A percentile compares a stretch with the other conserved stretches of the same genome.
Evolutionary conservation across 2,797 vertebrate species (phyloP).

Genomic region (Hozukius guyotensis): DNA sequence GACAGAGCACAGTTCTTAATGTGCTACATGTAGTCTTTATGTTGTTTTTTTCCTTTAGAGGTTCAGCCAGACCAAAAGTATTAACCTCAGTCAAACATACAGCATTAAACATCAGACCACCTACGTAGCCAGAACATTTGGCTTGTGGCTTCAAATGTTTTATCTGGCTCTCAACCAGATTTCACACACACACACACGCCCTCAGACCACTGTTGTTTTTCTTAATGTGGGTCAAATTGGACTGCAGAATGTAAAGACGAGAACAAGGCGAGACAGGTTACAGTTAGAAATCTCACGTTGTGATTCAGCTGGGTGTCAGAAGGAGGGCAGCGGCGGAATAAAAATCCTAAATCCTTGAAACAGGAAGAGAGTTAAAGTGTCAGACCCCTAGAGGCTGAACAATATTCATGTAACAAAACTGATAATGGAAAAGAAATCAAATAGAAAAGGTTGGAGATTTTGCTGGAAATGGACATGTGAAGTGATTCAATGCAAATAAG

Average conservation of each 20-base stretch:
- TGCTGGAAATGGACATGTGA: background rate
- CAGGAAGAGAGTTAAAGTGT: constrained; percentile 1
- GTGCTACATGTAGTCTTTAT: constrained; percentile 55
- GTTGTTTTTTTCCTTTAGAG: constrained; percentile 63
- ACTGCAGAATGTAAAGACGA: constrained; percentile 29
- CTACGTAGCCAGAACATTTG: constrained; percentile 73
- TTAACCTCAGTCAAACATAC: constrained; percentile 46
- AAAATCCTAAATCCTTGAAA: background rate
- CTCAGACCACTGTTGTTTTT: constrained; percentile 46
- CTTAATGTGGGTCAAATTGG: constrained; percentile 50
- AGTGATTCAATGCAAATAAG: background rate
- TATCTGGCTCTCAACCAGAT: constrained; percentile 69
- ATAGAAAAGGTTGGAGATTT: background rate
- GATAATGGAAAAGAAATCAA: background rate
- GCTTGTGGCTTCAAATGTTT: constrained; percentile 74
- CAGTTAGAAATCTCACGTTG: background rate
- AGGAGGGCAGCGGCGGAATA: background rate
- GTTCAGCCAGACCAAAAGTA: constrained; percentile 64
- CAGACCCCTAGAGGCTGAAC: background rate
- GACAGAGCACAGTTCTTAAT: constrained; percentile 49
- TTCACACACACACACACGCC: constrained; percentile 56
- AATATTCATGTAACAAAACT: background rate
- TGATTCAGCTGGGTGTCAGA: background rate
- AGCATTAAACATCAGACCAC: constrained; percentile 73
- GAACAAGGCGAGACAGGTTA: constrained; percentile 42